Conservation (phyloP, 2,113 vertebrate species). For the Festucalex cinctus region DNA sequence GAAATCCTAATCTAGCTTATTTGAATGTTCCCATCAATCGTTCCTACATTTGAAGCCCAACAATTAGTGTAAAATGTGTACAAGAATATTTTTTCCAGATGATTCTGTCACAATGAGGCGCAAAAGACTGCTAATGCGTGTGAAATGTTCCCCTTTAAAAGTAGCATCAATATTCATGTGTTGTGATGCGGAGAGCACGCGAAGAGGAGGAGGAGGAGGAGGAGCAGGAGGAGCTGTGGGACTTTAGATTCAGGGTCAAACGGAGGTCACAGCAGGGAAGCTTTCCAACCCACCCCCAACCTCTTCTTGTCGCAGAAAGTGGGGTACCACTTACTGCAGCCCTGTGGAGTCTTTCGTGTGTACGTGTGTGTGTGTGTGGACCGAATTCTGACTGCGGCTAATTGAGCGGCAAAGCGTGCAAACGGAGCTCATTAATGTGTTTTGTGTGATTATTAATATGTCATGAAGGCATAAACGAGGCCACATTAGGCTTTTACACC, state of each 20-base stretch:
- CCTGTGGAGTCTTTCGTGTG: slow-evolving; percentile 7
- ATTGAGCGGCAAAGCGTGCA: slow-evolving; percentile 30
- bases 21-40: too few relatives aligned
- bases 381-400: slow-evolving; percentile 39
- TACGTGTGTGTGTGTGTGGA: slow-evolving; percentile 12
- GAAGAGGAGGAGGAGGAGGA: slow-evolving; percentile 16
- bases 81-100: not conserved
- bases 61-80: not conserved
- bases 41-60: too few relatives aligned
- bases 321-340: slow-evolving; percentile 21
- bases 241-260: slow-evolving; percentile 61
- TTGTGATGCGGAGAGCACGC: slow-evolving; percentile 28
- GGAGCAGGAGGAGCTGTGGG: slow-evolving; percentile 38
- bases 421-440: slow-evolving; percentile 26
- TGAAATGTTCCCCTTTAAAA: slow-evolving; percentile 39
- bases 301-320: slow-evolving; percentile 41
- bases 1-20: too few relatives aligned
- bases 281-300: slow-evolving; percentile 21
- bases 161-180: slow-evolving; percentile 65
- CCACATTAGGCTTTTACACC: slow-evolving; percentile 4
- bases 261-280: slow-evolving; percentile 51
- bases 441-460: slow-evolving; percentile 41
- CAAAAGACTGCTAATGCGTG: slow-evolving; percentile 39
- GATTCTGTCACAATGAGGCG: slow-evolving; percentile 16
- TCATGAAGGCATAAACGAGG: slow-evolving; percentile 19